Percentiles rank a stretch among this genome's conserved stretches.
phyloP scores from a whole-genome alignment of 2,113 vertebrate genomes.

The Lynx canadensis region DNA sequence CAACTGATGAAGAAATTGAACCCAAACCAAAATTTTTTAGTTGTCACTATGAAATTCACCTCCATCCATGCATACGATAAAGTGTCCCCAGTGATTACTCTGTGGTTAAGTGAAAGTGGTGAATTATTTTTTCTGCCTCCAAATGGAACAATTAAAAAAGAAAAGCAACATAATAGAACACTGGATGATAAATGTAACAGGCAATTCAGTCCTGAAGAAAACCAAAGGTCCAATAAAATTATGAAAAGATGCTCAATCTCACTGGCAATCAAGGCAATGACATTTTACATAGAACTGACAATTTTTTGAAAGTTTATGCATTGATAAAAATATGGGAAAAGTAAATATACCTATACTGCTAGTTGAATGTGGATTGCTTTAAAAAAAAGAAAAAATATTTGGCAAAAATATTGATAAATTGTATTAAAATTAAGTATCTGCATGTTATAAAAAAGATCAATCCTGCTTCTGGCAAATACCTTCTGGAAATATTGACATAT shows the following conservation, averaged over 20 bases:
- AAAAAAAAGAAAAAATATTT: background rate
- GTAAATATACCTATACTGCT: background rate
- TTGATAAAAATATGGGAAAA: background rate
- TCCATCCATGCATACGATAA: background rate
- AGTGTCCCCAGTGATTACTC: background rate
- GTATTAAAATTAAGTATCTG: background rate
- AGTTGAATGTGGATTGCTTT: background rate
- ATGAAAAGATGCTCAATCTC: background rate
- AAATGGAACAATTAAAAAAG: background rate
- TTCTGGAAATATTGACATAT: background rate
- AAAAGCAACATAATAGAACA: background rate
- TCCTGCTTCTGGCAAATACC: background rate
- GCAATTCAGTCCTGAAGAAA: background rate
- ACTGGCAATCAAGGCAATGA: background rate
- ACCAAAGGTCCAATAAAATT: background rate
- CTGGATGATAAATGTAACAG: background rate
- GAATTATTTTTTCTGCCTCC: background rate
- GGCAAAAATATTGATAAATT: background rate
- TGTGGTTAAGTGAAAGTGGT: background rate
- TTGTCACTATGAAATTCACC: background rate
- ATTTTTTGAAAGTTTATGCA: background rate
- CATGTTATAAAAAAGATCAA: background rate
- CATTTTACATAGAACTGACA: background rate
- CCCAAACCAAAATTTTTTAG: background rate
- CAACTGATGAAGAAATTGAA: background rate